phyloP scores from a whole-genome alignment of 2,797 vertebrate species.

The Dicrostonyx torquatus region DNA sequence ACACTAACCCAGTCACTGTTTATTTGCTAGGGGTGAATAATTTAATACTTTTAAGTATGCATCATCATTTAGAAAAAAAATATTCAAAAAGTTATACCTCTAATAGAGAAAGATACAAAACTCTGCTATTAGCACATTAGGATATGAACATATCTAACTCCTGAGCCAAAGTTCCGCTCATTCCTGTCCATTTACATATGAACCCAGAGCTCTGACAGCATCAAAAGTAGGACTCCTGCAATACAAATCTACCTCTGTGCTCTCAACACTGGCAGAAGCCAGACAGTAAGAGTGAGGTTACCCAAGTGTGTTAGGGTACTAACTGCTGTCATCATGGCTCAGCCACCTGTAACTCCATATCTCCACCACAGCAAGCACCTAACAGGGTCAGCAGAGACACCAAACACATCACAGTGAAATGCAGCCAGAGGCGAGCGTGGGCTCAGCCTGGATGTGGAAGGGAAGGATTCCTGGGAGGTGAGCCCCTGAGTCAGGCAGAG shows the following conservation, averaged over 20 bases:
- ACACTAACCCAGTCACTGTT: neutral
- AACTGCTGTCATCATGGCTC: neutral
- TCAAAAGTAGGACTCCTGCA: neutral
- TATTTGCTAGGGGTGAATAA: neutral
- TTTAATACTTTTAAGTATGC: neutral
- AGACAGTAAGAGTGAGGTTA: neutral
- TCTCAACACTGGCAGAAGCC: neutral
- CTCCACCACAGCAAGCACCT: neutral
- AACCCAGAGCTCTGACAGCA: conserved; percentile 2
- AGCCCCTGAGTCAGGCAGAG: neutral
- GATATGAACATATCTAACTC: conserved; percentile 7
- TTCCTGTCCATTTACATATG: conserved; percentile 1
- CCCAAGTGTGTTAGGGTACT: neutral
- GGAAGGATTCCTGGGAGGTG: neutral
- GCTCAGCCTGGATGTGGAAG: neutral
- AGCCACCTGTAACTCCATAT: neutral
- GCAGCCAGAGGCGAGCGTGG: neutral
- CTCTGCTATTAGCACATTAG: neutral
- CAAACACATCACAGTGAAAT: neutral
- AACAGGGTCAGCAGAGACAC: neutral
- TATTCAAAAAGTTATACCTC: neutral
- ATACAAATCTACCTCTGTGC: neutral
- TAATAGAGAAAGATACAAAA: conserved; percentile 10
- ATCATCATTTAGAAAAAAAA: neutral
- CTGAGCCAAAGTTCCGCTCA: neutral